Conservation (phyloP, 1,140 invertebrate species). For the Drosophila lini region DNA sequence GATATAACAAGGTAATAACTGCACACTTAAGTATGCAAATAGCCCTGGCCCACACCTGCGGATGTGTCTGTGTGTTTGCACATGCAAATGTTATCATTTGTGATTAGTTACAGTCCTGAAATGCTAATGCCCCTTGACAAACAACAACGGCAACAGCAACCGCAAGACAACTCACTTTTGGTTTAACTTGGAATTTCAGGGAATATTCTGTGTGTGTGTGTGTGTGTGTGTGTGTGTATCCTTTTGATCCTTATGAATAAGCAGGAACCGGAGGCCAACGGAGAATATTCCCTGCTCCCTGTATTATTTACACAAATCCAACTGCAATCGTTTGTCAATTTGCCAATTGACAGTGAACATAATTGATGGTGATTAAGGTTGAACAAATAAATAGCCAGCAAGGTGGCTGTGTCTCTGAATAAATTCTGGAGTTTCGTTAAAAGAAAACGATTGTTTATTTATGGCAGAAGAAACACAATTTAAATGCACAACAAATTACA, state of each 20-base stretch:
- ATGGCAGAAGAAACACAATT: slow-evolving; percentile 5
- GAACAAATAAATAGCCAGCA: slow-evolving; percentile 5
- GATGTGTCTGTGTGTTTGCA: slow-evolving; percentile 38
- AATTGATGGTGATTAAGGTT: slow-evolving; percentile 49
- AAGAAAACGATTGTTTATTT: slow-evolving; percentile 11
- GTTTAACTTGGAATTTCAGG: slow-evolving; percentile 16
- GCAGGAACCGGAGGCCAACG: slow-evolving; percentile 31
- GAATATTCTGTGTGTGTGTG: neutral
- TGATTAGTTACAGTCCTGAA: slow-evolving; percentile 79
- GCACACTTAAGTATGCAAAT: slow-evolving; percentile 83
- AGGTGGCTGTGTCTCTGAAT: slow-evolving; percentile 10
- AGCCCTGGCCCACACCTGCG: slow-evolving; percentile 29
- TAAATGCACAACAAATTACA: slow-evolving; percentile 11
- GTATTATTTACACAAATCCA: slow-evolving; percentile 55
- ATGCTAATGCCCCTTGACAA: slow-evolving; percentile 61
- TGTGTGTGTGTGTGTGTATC: slow-evolving; percentile 5
- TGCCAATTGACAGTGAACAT: slow-evolving; percentile 66
- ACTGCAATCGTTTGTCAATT: slow-evolving; percentile 55
- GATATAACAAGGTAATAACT: slow-evolving; percentile 83
- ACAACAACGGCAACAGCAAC: slow-evolving; percentile 29
- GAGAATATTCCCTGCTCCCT: slow-evolving; percentile 11
- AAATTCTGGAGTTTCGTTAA: slow-evolving; percentile 2
- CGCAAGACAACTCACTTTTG: slow-evolving; percentile 61
- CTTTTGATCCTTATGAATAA: slow-evolving; percentile 38
- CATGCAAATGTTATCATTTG: slow-evolving; percentile 83